Evolutionary conservation across 1,140 invertebrate species (phyloP).

Genomic region (Rhynchophorus ferrugineus): DNA sequence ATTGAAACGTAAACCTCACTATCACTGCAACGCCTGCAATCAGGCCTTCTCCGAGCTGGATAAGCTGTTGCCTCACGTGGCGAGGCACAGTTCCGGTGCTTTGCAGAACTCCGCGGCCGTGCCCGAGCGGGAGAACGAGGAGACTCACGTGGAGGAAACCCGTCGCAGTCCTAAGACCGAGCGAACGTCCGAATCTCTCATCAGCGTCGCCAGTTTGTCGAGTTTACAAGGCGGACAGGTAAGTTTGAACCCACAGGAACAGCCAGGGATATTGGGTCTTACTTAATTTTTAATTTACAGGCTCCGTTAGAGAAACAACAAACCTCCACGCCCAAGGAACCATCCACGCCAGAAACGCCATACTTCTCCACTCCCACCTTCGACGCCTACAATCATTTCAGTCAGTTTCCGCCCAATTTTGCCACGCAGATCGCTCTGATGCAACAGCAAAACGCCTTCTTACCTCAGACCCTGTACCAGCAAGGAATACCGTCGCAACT

Average conservation of each 20-base stretch:
- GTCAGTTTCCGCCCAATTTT: slow-evolving; percentile 37
- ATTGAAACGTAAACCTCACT: slow-evolving; percentile 75
- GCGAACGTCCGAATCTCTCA: too few relatives aligned
- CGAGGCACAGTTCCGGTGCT: slow-evolving; percentile 58
- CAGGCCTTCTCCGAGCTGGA: slow-evolving; percentile 69
- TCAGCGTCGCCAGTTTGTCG: slow-evolving; percentile 37
- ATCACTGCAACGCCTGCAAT: slow-evolving; percentile 81
- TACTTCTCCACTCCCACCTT: slow-evolving; percentile 36
- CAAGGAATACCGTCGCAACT: slow-evolving; percentile 34
- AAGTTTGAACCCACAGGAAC: background rate
- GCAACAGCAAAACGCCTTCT: slow-evolving; percentile 37
- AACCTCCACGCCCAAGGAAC: slow-evolving; percentile 7
- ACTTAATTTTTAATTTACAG: too few relatives aligned
- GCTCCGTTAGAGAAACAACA: slow-evolving; percentile 5
- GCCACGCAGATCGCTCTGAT: slow-evolving; percentile 38
- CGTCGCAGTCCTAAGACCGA: slow-evolving; percentile 38
- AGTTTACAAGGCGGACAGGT: slow-evolving; percentile 29
- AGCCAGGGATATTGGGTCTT: too few relatives aligned
- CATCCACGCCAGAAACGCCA: slow-evolving; percentile 25
- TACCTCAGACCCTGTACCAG: slow-evolving; percentile 34
- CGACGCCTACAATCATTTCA: slow-evolving; percentile 38
- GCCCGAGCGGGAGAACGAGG: slow-evolving; percentile 44
- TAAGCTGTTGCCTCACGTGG: slow-evolving; percentile 58
- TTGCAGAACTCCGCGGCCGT: slow-evolving; percentile 36
- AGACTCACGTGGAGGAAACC: slow-evolving; percentile 41